phyloP scores from a whole-genome alignment of 2,888 invertebrate genomes.

The Tyria jacobaeae region DNA sequence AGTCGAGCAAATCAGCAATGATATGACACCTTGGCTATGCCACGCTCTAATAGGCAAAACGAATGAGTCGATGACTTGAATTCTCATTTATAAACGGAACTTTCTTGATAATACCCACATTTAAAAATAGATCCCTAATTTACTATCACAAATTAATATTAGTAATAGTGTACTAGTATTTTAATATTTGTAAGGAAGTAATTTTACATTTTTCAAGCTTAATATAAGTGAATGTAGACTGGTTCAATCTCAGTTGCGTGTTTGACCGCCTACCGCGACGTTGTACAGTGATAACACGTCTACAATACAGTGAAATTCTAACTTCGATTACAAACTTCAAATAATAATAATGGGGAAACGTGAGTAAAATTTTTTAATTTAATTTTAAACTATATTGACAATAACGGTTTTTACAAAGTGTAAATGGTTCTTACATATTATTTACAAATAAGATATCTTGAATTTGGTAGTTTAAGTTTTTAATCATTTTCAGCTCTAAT shows the following conservation, averaged over 20 bases:
- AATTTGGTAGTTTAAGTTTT: background rate
- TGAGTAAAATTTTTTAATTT: conserved; percentile 37
- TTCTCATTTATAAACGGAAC: conserved; percentile 2
- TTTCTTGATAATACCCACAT: conserved; percentile 1
- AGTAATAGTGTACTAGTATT: background rate
- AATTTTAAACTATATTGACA: background rate
- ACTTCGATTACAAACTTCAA: background rate
- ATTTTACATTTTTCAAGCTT: conserved; percentile 23
- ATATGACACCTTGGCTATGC: background rate
- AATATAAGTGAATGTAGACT: conserved; percentile 37
- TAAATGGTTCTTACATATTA: background rate
- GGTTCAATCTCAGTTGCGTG: conserved; percentile 38
- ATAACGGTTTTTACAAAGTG: background rate
- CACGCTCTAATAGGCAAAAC: conserved; percentile 8
- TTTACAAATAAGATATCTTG: background rate
- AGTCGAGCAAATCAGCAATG: conserved; percentile 4
- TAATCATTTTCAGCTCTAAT: background rate
- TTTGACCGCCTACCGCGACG: conserved; percentile 27
- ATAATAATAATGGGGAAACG: conserved; percentile 52
- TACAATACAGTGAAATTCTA: conserved; percentile 23
- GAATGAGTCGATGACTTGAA: conserved; percentile 13
- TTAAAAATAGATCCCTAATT: background rate
- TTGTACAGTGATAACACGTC: conserved; percentile 32
- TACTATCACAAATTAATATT: background rate
- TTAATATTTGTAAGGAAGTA: conserved; percentile 6